Percentiles rank a stretch among this genome's conserved stretches.
Conservation (phyloP, 2,888 invertebrate species). For the Doris montereyensis region DNA sequence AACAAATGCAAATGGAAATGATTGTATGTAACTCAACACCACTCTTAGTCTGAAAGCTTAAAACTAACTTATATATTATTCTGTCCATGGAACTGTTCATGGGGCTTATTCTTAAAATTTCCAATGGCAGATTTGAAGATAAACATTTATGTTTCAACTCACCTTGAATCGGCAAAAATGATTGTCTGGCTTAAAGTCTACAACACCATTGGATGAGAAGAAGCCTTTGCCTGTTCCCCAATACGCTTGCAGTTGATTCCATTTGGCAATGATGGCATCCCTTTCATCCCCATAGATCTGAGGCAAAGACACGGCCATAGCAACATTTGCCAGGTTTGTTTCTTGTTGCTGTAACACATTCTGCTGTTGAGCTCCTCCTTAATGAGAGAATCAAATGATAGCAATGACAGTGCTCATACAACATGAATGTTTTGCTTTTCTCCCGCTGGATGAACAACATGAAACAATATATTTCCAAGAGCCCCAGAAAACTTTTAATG, state of each 20-base stretch:
- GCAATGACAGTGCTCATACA: no score
- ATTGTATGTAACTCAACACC: background rate
- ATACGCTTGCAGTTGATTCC: slow-evolving; percentile 89
- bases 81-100: no score
- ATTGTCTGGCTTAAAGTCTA: slow-evolving; percentile 90
- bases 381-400: no score
- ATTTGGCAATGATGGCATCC: slow-evolving; percentile 91
- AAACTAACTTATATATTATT: background rate
- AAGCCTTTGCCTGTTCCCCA: slow-evolving; percentile 79
- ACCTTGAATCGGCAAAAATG: slow-evolving; percentile 92
- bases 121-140: no score
- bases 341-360: slow-evolving; percentile 47
- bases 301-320: slow-evolving; percentile 73
- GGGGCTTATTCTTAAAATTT: no score
- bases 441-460: no score
- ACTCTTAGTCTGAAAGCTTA: background rate
- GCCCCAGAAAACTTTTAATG: no score
- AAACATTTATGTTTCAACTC: no score
- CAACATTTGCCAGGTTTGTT: slow-evolving; percentile 57
- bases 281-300: slow-evolving; percentile 92
- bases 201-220: slow-evolving; percentile 78
- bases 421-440: no score
- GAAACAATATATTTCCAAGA: no score
- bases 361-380: background rate
- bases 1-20: no score